phyloP scores from a whole-genome alignment of 2,797 vertebrate species.

The Myiotriccus ornatus region DNA sequence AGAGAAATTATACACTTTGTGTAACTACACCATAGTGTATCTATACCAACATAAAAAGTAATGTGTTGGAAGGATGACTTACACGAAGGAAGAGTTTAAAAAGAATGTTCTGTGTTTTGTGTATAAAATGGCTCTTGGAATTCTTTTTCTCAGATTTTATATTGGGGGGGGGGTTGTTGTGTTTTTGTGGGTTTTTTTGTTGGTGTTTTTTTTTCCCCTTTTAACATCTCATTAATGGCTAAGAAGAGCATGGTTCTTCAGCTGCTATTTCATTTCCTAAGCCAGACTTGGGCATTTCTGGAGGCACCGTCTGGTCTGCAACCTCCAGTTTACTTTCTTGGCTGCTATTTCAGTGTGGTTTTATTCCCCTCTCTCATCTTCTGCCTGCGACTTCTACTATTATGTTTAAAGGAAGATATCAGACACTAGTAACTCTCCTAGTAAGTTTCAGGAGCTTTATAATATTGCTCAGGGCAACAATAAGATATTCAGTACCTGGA shows the following conservation, averaged over 20 bases:
- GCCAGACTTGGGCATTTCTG: neutral
- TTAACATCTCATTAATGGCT: neutral
- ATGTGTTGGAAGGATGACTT: neutral
- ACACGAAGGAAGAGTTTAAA: neutral
- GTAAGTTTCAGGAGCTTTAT: neutral
- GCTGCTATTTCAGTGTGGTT: neutral
- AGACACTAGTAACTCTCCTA: neutral
- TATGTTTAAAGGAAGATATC: neutral
- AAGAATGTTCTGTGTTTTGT: neutral
- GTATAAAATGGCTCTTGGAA: neutral
- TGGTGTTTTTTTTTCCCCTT: neutral
- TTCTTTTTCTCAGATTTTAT: neutral
- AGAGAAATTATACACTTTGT: neutral
- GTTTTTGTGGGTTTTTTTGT: neutral
- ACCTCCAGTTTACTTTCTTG: neutral
- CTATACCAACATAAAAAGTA: neutral
- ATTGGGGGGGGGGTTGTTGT: fast-evolving
- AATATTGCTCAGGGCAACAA: neutral
- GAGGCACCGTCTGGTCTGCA: neutral
- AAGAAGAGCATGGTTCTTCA: neutral
- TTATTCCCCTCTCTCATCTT: neutral
- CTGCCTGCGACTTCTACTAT: fast-evolving
- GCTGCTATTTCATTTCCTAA: neutral
- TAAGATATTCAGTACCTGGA: neutral
- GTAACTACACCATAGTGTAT: neutral